phyloP scores from a whole-genome alignment of 1,140 invertebrate genomes.

The Chironomus striatipennis region DNA sequence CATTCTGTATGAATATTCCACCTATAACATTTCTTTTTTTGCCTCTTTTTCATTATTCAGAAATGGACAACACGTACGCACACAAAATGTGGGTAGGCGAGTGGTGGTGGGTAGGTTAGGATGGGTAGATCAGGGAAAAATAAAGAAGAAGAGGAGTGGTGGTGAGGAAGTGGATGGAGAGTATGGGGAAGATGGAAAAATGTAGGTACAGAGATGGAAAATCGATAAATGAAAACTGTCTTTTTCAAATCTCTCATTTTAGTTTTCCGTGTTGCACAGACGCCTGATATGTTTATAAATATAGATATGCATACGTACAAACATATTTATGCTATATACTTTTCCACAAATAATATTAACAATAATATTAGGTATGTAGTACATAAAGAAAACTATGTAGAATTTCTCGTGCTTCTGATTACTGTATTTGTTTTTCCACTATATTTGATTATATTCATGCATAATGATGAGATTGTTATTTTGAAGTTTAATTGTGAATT shows the following conservation, averaged over 20 bases:
- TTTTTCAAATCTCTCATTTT: constrained; percentile 14
- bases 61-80: constrained; percentile 11
- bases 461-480: too few species aligned
- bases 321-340: background rate
- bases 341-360: background rate
- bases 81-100: constrained; percentile 11
- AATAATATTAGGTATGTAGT: background rate
- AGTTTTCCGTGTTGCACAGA: constrained; percentile 11
- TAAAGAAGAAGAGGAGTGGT: too few species aligned
- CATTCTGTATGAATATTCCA: background rate
- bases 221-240: constrained; percentile 13
- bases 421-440: background rate
- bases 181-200: constrained; percentile 6
- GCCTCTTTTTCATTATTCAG: constrained; percentile 6
- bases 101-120: background rate
- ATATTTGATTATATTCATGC: too few species aligned
- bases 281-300: constrained; percentile 12
- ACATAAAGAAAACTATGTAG: background rate
- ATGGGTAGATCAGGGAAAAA: background rate
- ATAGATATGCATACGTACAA: background rate
- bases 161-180: background rate
- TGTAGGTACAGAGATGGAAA: background rate
- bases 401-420: background rate
- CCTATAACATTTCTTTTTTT: constrained; percentile 8
- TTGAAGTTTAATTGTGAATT: too few species aligned